Conservation (phyloP, 2,113 vertebrate genomes). For the Oncorhynchus gorbuscha region DNA sequence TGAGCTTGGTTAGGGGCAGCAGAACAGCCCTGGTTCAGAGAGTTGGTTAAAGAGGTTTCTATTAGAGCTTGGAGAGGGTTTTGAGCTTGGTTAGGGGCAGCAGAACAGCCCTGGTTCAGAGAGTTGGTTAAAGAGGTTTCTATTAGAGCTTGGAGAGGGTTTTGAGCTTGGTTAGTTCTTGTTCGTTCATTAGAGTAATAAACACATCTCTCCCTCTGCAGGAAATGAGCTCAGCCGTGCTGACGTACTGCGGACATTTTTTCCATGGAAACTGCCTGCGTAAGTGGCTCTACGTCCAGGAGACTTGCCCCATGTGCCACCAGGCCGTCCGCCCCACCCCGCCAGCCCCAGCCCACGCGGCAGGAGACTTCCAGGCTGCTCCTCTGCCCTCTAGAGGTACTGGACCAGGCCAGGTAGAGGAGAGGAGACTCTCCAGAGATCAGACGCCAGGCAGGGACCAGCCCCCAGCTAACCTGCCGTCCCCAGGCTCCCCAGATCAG, state of each 20-base stretch:
- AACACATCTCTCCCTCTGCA: slow-evolving; percentile 43
- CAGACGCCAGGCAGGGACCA: slow-evolving; percentile 11
- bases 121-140: too few relatives aligned
- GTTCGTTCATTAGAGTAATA: not conserved
- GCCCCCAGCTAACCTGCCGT: rapidly evolving
- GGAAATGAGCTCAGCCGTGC: slow-evolving; percentile 81
- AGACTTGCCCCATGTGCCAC: slow-evolving; percentile 87
- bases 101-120: too few relatives aligned
- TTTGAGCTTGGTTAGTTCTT: too few relatives aligned
- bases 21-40: too few relatives aligned
- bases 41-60: too few relatives aligned
- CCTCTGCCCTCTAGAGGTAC: not conserved
- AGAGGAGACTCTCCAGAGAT: not conserved
- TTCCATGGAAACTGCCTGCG: slow-evolving; percentile 83
- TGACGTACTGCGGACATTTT: slow-evolving; percentile 82
- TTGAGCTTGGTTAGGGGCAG: too few relatives aligned
- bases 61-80: too few relatives aligned
- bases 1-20: too few relatives aligned
- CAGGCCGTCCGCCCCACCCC: slow-evolving; percentile 62
- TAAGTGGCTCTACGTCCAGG: slow-evolving; percentile 86
- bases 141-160: too few relatives aligned
- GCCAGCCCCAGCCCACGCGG: not conserved
- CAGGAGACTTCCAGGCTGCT: slow-evolving; percentile 22
- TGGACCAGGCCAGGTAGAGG: not conserved
- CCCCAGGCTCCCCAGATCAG: not conserved